Base-by-base conservation (phyloP, 2,888 invertebrate genomes). In the Antheraea yamamai region DNA sequence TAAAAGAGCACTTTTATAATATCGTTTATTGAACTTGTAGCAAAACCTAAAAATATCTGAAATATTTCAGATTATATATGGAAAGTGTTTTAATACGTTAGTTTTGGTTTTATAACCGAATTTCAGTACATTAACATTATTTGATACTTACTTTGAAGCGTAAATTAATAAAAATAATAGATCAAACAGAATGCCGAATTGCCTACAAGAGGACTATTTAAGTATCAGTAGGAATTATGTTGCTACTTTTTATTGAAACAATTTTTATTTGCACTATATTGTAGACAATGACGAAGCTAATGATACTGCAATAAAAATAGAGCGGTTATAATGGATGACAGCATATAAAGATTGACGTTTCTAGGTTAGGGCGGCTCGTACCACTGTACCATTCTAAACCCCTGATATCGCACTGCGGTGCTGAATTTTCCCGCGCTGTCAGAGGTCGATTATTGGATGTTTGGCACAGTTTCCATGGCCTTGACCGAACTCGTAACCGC, bases 381-480 rank as follows among this genome's bases (percentile, higher is more conserved):
- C 74, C 71, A 61, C 30, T 30, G 64, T 30, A 26, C 26, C 51
- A 77, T 76, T 73, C 76, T 81, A 78, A 74, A 76, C 74, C 75
- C 76, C 81, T 81, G 79, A 78, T 84, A 82, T 82, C 83, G 81
- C 80, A 81, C 81, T 78, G 77, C 75, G 64, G 30, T 66, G 78
- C 77, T 75, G 78, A 80, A 77, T 75, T 90, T 93, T 92, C 91
- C 92, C 92, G 92, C 93, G 91, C 90, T 90, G 81, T 86, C 86
- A 84, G 82, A 84, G 83, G 85, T 83, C 84, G 87, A 86, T 85
- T 86, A 85, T 83, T 84, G 86, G 85, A 83, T 82, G 87, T 79
- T 87, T 94, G 94, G 92, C 94, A 93, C 91, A 91, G 86, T 94
- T 93, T 90, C 87, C 88, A 76, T 81, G 92, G 78, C 94, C 94